A percentile compares a stretch with the other conserved stretches of the same genome.
Evolutionary conservation across 1,140 invertebrate genomes (phyloP).

Genomic region (Bombus superbus): DNA sequence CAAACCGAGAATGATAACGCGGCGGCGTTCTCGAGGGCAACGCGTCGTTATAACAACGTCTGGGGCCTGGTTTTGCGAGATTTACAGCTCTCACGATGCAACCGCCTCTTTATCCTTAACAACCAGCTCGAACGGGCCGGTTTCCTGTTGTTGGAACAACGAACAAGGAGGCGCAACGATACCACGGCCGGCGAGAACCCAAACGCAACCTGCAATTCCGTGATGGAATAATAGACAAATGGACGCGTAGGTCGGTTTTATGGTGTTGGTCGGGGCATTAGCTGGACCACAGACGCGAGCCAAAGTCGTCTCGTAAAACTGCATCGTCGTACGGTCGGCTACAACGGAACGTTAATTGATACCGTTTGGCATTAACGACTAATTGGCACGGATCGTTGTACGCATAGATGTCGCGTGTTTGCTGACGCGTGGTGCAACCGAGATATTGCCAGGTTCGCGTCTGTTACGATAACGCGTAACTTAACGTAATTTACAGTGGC

Average conservation of each 20-base stretch:
- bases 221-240: slow-evolving; percentile 48
- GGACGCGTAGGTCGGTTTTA: slow-evolving; percentile 34
- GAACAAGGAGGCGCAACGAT: slow-evolving; percentile 1
- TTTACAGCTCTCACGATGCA: slow-evolving; percentile 49
- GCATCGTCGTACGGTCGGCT: background rate
- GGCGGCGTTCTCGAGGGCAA: slow-evolving; percentile 34
- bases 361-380: slow-evolving; percentile 20
- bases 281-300: background rate
- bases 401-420: background rate
- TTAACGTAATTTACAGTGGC: background rate
- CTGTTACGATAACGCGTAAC: background rate
- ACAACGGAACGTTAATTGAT: slow-evolving; percentile 24
- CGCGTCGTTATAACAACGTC: slow-evolving; percentile 50
- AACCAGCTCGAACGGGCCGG: slow-evolving; percentile 50
- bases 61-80: slow-evolving; percentile 48
- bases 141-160: slow-evolving; percentile 39
- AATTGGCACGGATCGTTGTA: slow-evolving; percentile 22
- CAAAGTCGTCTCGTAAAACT: background rate
- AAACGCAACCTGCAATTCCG: slow-evolving; percentile 27
- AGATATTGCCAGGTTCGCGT: background rate
- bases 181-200: background rate
- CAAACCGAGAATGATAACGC: slow-evolving; percentile 67
- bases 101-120: slow-evolving; percentile 67
- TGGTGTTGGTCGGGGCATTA: background rate
- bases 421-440: background rate